Base-by-base conservation (phyloP, 2,888 invertebrate species). In the Chelonus formosanus region DNA sequence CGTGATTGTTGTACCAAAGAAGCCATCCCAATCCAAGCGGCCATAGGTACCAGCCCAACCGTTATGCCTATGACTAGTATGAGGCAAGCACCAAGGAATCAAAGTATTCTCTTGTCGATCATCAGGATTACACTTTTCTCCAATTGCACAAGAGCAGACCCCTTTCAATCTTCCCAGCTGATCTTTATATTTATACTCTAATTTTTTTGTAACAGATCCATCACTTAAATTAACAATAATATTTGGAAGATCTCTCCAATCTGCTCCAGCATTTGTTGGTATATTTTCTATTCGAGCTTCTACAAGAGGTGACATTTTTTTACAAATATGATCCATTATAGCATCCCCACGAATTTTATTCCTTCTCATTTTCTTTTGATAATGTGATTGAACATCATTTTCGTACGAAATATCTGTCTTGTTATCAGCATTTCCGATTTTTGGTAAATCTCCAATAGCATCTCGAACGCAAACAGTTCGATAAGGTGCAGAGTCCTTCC, bases 191-290 rank as follows among this genome's bases (percentile, higher is more conserved):
- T 83, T 84, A 76, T 90, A 90, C 57, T 85, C 78, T 86, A 91
- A 83, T 81, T 88, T 87, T 66, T 88, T 89, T 0, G 89, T 85
- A 73, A 86, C 88, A 6, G 87, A 90, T 67, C 93, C 93, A 82
- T 94, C 93, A 2, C 88, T 88, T 32, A 95, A 85, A 43, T 87
- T 83, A 0, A 93, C 88, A 3, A 88, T 88, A 67, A 92, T 88
- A 78, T 95, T 95, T 0, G 95, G 95, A 34, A 95, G 85, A 82
- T 94, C 94, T 52, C 95, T 86, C 95, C 95, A 95, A 81, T 95
- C 95, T 0, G 93, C 90, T 1, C 93, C 94, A 0, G 90, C 88
- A 3, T 87, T 86, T 0, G 89, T 88, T 0, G 95, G 95, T 65
- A 95, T 90, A 69, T 92, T 87, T 32, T 87, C 85, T 78, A 95